Percentiles rank a stretch among this genome's conserved stretches.
Evolutionary conservation across 37 sponge, comb jelly and placozoan genomes (phyloP).

Genomic region (Mnemiopsis leidyi): DNA sequence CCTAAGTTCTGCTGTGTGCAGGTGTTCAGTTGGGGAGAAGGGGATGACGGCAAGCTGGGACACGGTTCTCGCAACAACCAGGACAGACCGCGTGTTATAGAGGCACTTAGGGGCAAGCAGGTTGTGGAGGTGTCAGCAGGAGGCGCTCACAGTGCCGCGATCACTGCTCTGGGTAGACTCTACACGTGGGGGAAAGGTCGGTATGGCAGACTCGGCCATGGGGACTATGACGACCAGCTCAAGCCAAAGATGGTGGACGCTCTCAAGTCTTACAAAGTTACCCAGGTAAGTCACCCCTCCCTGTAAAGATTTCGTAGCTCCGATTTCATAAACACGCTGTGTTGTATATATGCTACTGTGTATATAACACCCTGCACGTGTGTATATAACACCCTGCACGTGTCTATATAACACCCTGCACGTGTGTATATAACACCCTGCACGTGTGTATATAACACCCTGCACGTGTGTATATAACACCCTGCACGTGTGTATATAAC

Average conservation of each 20-base stretch:
- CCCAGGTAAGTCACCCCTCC: not conserved
- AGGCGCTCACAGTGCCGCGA: slow-evolving; percentile 95
- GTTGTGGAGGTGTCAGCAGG: slow-evolving; percentile 83
- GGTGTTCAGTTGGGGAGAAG: slow-evolving; percentile 92
- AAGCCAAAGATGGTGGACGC: slow-evolving; percentile 83
- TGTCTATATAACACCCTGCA: no score
- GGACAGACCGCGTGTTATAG: slow-evolving; percentile 22
- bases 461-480: no score
- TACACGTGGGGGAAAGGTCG: slow-evolving; percentile 98
- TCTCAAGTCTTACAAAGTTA: not conserved
- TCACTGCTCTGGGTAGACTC: slow-evolving; percentile 77
- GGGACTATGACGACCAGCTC: slow-evolving; percentile 82
- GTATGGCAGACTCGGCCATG: slow-evolving; percentile 94
- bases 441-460: no score
- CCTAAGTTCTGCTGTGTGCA: not conserved
- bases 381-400: no score
- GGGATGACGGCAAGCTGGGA: slow-evolving; percentile 94
- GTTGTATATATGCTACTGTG: no score
- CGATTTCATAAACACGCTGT: no score
- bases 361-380: no score
- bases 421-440: no score
- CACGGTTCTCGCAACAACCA: slow-evolving; percentile 72
- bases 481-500: no score
- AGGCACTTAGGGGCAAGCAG: slow-evolving; percentile 46
- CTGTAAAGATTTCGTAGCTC: no score